Conservation (phyloP, 2,797 vertebrate genomes). For the Enteromius radiatus region DNA sequence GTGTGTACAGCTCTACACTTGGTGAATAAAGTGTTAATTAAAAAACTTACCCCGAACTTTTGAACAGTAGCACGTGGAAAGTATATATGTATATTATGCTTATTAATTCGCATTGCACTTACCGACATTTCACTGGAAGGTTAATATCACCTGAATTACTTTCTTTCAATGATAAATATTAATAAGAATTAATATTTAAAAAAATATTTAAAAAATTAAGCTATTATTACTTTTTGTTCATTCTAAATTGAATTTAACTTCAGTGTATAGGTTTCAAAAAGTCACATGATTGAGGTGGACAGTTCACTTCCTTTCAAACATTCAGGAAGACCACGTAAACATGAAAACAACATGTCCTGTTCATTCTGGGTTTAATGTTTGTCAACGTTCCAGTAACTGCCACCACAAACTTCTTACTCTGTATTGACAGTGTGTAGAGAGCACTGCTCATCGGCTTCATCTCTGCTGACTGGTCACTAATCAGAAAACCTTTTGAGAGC, state of each 20-base stretch:
- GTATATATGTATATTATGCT: neutral
- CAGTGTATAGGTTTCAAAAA: neutral
- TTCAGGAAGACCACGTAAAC: no score
- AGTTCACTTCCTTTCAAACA: neutral
- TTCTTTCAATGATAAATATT: neutral
- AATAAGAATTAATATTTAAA: no score
- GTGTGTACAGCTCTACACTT: no score
- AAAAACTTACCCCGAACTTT: neutral
- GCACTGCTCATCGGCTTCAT: conserved; percentile 5
- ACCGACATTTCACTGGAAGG: neutral
- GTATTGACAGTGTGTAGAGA: neutral
- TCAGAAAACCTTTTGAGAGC: neutral
- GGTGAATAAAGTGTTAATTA: neutral
- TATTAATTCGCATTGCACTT: neutral
- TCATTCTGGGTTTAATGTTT: neutral
- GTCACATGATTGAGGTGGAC: neutral
- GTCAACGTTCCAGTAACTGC: neutral
- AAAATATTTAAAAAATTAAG: no score
- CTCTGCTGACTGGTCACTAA: conserved; percentile 9
- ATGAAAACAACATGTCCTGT: neutral
- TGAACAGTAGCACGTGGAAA: neutral
- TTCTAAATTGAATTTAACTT: neutral
- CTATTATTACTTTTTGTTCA: neutral
- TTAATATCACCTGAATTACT: neutral
- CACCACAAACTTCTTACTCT: neutral